Base-by-base conservation (phyloP, 2,888 invertebrate species). In the Pyrrhosoma nymphula region DNA sequence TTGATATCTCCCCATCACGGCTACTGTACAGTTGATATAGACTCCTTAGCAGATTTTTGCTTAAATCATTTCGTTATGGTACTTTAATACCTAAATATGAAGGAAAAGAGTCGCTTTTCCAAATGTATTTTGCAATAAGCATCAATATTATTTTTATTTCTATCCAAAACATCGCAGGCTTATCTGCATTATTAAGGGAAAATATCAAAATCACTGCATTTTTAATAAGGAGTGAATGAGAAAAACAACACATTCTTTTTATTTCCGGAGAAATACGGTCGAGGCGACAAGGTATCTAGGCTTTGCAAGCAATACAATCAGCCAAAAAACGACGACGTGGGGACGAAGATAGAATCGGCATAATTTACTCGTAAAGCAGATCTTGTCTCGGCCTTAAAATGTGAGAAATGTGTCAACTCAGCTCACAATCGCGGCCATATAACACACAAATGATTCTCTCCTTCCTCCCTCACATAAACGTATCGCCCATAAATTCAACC, bases 321-420 rank as follows among this genome's bases (percentile, higher is more conserved):
- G 20, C 16, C 60, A 60, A 60, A 20, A 60, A 60, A 16, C n/a
- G n/a, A 12, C 26, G 69, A 12, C 26, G 6, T n/a, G n/a, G 69
- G 69, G 10, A n/a, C n/a, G n/a, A 69, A 69, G 12, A 69, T 26
- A 69, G 69, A 10, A 69, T 69, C 20, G n/a, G 69, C n/a, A 69
- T 69, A 69, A 69, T n/a, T n/a, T n/a, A 69, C 26, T 69, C 69
- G n/a, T 69, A 69, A 69, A 69, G 69, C n/a, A 69, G 69, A 69
- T 10, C n/a, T 12, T 14, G 69, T n/a, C n/a, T n/a, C 69, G 69
- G 2, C 69, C 4, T n/a, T 4, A 47, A 6, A 18, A 23, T 18
- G 69, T 14, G n/a, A n/a, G 69, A 69, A n/a, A 69, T 14, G n/a
- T n/a, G n/a, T 60, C 60, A 14, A 2, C 47, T 18, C 60, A 23